These are phyloP conservation scores for Toxotes jaculatrix DNA, from an alignment of 2,113 vertebrate genomes.

Conservation along the genomic window DNA sequence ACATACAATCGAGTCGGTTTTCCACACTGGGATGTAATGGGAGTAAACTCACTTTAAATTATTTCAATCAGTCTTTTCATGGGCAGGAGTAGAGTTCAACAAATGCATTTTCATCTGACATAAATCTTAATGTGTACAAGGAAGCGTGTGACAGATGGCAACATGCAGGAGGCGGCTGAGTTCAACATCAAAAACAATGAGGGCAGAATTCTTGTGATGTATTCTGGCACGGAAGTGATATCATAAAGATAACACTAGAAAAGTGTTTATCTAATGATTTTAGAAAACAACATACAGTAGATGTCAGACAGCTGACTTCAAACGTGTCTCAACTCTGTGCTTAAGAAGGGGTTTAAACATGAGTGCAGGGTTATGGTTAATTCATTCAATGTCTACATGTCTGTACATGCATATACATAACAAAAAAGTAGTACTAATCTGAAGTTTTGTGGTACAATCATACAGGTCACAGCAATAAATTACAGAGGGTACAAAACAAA, in stretches of 20 bases:
- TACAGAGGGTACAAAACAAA: not conserved
- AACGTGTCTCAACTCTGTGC: not conserved
- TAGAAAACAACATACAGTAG: not conserved
- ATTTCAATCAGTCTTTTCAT: conserved; percentile 15
- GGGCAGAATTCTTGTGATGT: not conserved
- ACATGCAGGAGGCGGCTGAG: not conserved
- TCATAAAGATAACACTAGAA: not conserved
- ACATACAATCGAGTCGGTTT: conserved; percentile 1
- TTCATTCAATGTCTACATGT: not conserved
- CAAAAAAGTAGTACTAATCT: too few species aligned
- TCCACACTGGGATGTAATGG: conserved; percentile 18
- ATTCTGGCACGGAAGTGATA: not conserved
- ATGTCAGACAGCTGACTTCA: not conserved
- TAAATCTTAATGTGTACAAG: conserved; percentile 14
- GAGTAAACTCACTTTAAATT: conserved; percentile 7
- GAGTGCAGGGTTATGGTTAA: not conserved
- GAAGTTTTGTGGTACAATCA: not conserved
- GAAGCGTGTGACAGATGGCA: conserved; percentile 26
- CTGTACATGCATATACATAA: not conserved
- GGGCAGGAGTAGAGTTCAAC: not conserved
- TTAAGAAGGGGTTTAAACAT: not conserved
- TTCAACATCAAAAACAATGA: conserved; percentile 8
- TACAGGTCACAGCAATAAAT: not conserved
- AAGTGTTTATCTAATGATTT: not conserved
- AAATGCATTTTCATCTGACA: conserved; percentile 20